phyloP scores from a whole-genome alignment of 2,888 invertebrate genomes.

The Electrophaes corylata region DNA sequence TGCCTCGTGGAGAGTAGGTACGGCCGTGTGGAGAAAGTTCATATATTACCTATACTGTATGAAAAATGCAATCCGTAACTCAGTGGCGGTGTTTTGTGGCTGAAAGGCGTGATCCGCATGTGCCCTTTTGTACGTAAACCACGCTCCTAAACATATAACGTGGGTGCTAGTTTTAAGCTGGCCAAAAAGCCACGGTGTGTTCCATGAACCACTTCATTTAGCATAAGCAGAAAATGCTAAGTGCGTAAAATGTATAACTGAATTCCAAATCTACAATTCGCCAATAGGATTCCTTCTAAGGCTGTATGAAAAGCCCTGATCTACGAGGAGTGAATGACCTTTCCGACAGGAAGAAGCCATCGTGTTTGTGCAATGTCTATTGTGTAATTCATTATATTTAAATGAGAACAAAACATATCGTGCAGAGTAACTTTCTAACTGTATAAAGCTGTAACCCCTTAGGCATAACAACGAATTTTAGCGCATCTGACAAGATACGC shows the following conservation, averaged over 20 bases:
- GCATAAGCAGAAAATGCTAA: not conserved
- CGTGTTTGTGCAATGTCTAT: conserved; percentile 17
- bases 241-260: not conserved
- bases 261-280: not conserved
- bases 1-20: too few species aligned
- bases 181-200: too few species aligned
- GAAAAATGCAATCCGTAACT: too few species aligned
- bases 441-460: not conserved
- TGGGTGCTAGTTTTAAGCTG: not conserved
- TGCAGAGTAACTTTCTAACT: not conserved
- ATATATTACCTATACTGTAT: too few species aligned
- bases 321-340: conserved; percentile 25
- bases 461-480: too few species aligned
- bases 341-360: conserved; percentile 33
- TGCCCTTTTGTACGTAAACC: too few species aligned
- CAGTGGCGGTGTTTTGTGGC: too few species aligned
- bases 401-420: conserved; percentile 8
- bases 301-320: not conserved
- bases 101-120: too few species aligned
- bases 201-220: too few species aligned
- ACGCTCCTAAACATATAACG: too few species aligned
- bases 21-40: too few species aligned
- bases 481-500: too few species aligned
- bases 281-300: conserved; percentile 6
- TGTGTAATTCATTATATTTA: conserved; percentile 12